phyloP scores from a whole-genome alignment of 2,797 vertebrate species.

The Galagoides demidoff region DNA sequence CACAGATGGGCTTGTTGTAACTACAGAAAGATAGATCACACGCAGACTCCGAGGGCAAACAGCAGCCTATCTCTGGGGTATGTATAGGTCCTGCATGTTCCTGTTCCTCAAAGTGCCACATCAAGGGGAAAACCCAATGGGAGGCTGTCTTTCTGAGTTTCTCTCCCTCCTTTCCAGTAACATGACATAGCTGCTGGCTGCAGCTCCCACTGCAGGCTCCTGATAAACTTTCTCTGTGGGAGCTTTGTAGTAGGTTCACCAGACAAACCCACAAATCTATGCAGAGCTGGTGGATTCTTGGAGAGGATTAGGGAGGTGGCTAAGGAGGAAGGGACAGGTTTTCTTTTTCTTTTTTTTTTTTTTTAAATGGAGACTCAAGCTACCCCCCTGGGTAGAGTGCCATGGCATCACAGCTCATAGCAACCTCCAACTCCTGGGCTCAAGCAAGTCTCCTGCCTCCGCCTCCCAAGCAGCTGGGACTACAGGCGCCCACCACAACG shows the following conservation, averaged over 20 bases:
- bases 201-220: neutral
- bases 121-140: neutral
- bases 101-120: neutral
- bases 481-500: no score
- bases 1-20: neutral
- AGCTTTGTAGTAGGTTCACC: neutral
- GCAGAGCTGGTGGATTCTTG: neutral
- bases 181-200: neutral
- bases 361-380: no score
- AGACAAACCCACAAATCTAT: neutral
- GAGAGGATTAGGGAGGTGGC: neutral
- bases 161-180: neutral
- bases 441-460: no score
- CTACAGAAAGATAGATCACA: neutral
- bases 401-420: no score
- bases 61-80: neutral
- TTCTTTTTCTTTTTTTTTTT: no score
- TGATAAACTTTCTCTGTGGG: neutral
- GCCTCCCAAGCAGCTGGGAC: no score
- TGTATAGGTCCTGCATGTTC: rapidly evolving
- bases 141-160: neutral
- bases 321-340: neutral
- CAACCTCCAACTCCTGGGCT: no score
- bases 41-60: neutral
- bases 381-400: no score